Evolutionary conservation across 1,140 invertebrate species (phyloP).

Genomic region (Lepidurus arcticus): DNA sequence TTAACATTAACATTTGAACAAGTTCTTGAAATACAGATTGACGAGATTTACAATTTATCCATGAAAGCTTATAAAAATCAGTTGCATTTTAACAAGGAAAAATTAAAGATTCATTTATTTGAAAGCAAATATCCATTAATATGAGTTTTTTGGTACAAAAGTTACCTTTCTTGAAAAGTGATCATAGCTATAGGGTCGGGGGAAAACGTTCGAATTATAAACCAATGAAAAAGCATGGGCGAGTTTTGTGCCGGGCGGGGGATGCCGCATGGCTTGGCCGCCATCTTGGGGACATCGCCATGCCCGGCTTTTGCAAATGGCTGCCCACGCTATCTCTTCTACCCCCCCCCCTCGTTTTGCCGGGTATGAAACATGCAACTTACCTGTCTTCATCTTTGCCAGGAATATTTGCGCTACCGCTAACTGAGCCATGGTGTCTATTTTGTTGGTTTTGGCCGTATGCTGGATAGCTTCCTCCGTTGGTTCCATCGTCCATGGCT

Average conservation of each 20-base stretch:
- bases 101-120: no score
- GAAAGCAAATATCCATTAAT: no score
- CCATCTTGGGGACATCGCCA: slow-evolving; percentile 25
- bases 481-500: slow-evolving; percentile 28
- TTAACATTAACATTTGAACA: slow-evolving; percentile 32
- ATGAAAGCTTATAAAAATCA: slow-evolving; percentile 26
- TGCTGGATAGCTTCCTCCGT: slow-evolving; percentile 30
- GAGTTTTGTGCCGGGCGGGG: slow-evolving; percentile 24
- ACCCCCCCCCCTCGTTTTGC: neutral
- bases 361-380: neutral
- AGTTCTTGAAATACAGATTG: slow-evolving; percentile 27
- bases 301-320: slow-evolving; percentile 29
- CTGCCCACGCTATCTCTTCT: neutral
- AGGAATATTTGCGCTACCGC: slow-evolving; percentile 39
- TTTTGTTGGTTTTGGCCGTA: neutral
- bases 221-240: neutral
- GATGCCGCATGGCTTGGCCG: slow-evolving; percentile 12
- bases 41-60: slow-evolving; percentile 31
- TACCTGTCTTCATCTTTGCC: slow-evolving; percentile 40
- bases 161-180: no score
- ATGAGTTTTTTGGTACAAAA: no score
- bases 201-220: neutral
- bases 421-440: slow-evolving; percentile 32
- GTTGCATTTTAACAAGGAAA: no score
- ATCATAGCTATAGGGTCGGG: no score